Conservation (phyloP, 2,113 vertebrate species). For the Tachycineta bicolor region DNA sequence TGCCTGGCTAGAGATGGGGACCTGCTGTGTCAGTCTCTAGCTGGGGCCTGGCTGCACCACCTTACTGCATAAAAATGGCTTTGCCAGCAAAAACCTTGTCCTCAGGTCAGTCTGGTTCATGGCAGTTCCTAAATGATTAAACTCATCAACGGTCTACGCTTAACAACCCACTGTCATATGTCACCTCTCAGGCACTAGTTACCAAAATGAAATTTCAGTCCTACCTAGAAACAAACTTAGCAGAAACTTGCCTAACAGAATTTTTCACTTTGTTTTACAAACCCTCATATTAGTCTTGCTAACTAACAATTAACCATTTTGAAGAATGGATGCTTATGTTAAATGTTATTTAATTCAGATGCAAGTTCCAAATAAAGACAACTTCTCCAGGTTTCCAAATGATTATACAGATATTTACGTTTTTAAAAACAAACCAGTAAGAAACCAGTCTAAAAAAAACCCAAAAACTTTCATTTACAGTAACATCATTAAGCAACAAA, state of each 20-base stretch:
- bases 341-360: background rate
- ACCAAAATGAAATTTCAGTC: background rate
- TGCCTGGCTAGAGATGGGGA: background rate
- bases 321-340: background rate
- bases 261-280: background rate
- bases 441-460: background rate
- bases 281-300: background rate
- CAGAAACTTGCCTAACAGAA: background rate
- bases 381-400: background rate
- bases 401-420: background rate
- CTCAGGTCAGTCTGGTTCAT: background rate
- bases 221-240: background rate
- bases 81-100: background rate
- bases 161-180: background rate
- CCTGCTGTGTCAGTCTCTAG: background rate
- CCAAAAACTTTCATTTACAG: background rate
- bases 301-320: background rate
- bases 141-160: background rate
- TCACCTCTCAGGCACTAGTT: background rate
- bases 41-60: background rate
- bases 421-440: slow-evolving; percentile 7
- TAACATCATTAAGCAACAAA: background rate
- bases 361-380: background rate
- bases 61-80: background rate
- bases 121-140: background rate